Evolutionary conservation across 2,888 invertebrate species (phyloP).

Genomic region (Subacronicta megacephala): DNA sequence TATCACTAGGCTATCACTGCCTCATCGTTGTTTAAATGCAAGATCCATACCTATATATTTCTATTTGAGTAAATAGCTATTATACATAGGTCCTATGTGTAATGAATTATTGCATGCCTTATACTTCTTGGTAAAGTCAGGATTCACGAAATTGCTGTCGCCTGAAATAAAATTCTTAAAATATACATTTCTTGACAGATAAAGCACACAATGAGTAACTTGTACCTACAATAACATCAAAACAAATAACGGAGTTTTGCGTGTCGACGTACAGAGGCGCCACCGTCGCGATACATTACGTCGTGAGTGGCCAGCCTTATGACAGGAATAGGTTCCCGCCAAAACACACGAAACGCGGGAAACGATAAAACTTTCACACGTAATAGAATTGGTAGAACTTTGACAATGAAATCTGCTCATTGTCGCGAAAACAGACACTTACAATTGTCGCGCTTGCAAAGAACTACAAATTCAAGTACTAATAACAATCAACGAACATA

Average conservation of each 20-base stretch:
- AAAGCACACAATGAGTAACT: too few species aligned
- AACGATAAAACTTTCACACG: conserved; percentile 68
- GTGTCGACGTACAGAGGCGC: conserved; percentile 52
- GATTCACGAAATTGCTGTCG: background rate
- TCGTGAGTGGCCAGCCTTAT: conserved; percentile 57
- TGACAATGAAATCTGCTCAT: conserved; percentile 23
- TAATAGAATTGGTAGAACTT: conserved; percentile 14
- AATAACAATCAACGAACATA: too few species aligned
- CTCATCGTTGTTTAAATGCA: too few species aligned
- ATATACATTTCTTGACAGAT: background rate
- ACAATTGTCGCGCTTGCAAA: too few species aligned
- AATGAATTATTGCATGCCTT: too few species aligned
- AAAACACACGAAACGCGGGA: conserved; percentile 67
- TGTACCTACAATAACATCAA: conserved; percentile 28
- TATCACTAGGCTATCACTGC: too few species aligned
- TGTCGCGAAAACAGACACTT: conserved; percentile 4
- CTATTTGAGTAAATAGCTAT: too few species aligned
- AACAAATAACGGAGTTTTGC: conserved; percentile 35
- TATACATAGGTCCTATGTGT: too few species aligned
- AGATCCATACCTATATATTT: too few species aligned
- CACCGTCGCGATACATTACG: conserved; percentile 60
- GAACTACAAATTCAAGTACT: too few species aligned
- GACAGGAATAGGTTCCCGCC: conserved; percentile 63
- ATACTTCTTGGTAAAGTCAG: too few species aligned
- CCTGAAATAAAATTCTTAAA: background rate